Base-by-base conservation (phyloP, 2,113 vertebrate genomes). In the Scortum barcoo region DNA sequence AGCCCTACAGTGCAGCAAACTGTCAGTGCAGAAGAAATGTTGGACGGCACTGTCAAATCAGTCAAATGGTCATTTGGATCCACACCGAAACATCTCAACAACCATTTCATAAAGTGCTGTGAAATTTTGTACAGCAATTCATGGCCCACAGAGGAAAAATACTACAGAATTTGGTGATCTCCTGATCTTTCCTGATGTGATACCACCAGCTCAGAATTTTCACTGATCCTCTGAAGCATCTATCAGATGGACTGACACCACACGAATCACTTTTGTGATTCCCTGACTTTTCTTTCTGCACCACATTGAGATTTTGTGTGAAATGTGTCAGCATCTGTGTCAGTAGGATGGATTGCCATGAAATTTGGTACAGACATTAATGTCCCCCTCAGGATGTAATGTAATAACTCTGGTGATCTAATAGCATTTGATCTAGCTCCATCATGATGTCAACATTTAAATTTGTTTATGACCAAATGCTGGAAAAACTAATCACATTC, bases 1-100 rank as follows among this genome's bases (percentile, higher is more conserved):
- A 30, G 68, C 30, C 30, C 30, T 30, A 42, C n/a, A 80, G 57
- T 65, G 74, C 58, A 67, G 85, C 42, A 76, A 81, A 73, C 28
- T 70, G 56, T 76, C 72, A 62, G 5, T 24, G 53, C 33, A 70
- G 69, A 30, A 24, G 3, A 51, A 78, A 51, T 69, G 40, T 58
- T 63, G 54, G 40, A 60, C 8, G 10, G 19, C 28, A 67, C 8
- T 28, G 30, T 67, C 33, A 28, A 42, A 19, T 56, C 69, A 70
- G 68, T 78, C 38, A 19, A 19, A 42, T 51, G 4, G 19, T 5
- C 26, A 14, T 48, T 70, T 50, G 50, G 20, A 7, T 20, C 20
- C 48, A 61, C 24, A 80, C 17, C 20, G 12, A 60, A 72, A 80
- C 40, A 58, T 50, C 24, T 71, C 38, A 19, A 33, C 17, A 50